Evolutionary conservation across 2,888 invertebrate genomes (phyloP).

Genomic region (Callimorpha dominula): DNA sequence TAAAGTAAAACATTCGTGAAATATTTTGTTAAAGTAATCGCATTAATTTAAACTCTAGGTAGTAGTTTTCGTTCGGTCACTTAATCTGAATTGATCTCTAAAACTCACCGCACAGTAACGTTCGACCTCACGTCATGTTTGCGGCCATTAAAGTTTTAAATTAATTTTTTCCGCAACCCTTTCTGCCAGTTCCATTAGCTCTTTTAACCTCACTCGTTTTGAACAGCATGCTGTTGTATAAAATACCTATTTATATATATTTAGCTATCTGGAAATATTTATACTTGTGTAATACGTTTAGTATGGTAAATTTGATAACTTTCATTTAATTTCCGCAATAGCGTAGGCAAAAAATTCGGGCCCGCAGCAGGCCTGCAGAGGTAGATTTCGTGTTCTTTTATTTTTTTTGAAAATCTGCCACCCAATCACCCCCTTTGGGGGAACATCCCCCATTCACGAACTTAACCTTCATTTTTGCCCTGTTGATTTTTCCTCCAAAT

Average conservation of each 20-base stretch:
- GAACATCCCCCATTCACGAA: no score
- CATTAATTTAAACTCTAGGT: background rate
- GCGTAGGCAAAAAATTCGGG: no score
- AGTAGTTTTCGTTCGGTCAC: background rate
- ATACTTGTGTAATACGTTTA: background rate
- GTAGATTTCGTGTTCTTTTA: no score
- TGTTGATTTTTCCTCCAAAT: no score
- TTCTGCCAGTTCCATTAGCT: constrained; percentile 24
- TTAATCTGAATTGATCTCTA: constrained; percentile 1
- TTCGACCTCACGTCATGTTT: constrained; percentile 8
- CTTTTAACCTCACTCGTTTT: constrained; percentile 21
- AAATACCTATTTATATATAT: background rate
- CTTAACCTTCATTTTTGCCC: no score
- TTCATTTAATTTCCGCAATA: no score
- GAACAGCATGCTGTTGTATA: constrained; percentile 11
- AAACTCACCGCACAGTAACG: constrained; percentile 3
- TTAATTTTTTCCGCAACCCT: constrained; percentile 23
- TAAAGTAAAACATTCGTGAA: background rate
- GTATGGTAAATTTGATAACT: background rate
- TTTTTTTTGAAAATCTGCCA: no score
- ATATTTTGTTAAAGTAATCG: background rate
- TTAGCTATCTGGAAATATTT: background rate
- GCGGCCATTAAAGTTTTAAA: constrained; percentile 23
- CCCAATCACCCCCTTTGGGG: no score
- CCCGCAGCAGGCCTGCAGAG: no score